Evolutionary conservation across 2,113 vertebrate genomes (phyloP).

Genomic region (Chaenocephalus aceratus): DNA sequence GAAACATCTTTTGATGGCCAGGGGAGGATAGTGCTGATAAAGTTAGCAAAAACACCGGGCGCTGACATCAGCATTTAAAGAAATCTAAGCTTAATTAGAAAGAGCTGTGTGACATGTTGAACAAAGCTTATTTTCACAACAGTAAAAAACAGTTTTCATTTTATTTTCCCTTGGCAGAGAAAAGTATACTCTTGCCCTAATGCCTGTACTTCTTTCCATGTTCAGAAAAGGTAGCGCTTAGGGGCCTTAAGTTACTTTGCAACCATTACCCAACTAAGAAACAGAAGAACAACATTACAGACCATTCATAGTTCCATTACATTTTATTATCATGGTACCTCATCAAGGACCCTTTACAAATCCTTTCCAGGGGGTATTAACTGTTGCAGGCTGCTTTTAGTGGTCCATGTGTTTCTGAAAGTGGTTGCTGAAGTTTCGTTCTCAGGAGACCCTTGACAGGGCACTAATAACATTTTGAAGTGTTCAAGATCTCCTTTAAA

Average conservation of each 20-base stretch:
- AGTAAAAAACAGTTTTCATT: background rate
- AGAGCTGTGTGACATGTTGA: background rate
- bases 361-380: background rate
- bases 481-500: background rate
- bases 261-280: background rate
- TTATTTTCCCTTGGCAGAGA: background rate
- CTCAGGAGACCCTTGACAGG: background rate
- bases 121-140: background rate
- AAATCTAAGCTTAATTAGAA: background rate
- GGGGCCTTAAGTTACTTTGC: background rate
- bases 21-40: constrained; percentile 18
- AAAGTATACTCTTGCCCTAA: background rate
- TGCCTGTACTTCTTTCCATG: background rate
- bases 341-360: background rate
- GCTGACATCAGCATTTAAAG: background rate
- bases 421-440: background rate
- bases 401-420: background rate
- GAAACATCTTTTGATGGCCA: constrained; percentile 11
- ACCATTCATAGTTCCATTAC: background rate
- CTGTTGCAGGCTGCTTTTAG: background rate
- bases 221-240: no score
- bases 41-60: background rate
- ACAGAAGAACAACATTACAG: background rate
- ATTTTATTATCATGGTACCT: background rate
- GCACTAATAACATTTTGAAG: background rate